Evolutionary conservation across 2,113 vertebrate species (phyloP).

Genomic region (Nothobranchius kuhntae): DNA sequence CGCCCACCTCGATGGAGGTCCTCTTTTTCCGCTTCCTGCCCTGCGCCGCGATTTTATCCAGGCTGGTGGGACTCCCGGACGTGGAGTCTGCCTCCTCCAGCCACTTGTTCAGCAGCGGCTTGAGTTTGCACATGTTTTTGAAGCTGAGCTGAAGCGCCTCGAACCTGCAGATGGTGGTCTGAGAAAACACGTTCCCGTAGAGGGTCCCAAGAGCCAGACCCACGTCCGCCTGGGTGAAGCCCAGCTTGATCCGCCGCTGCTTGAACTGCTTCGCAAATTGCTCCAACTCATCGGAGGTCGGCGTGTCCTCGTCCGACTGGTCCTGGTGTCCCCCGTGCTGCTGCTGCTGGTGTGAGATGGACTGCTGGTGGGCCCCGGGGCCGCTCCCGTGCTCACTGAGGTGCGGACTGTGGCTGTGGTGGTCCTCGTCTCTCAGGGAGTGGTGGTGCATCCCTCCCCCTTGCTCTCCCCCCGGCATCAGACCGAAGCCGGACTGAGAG

Average conservation of each 20-base stretch:
- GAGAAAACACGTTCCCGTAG: conserved; percentile 98
- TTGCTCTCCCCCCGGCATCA: conserved; percentile 84
- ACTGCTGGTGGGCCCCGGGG: conserved; percentile 74
- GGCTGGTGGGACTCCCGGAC: conserved; percentile 96
- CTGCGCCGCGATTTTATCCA: conserved; percentile 99
- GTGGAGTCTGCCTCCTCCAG: conserved; percentile 98
- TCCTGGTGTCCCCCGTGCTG: conserved; percentile 86
- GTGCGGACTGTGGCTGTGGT: conserved; percentile 84
- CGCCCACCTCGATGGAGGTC: conserved; percentile 98
- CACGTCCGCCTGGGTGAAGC: conserved; percentile 97
- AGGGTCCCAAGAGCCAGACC: conserved; percentile 97
- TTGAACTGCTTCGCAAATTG: conserved; percentile 99
- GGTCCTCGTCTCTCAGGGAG: conserved; percentile 87
- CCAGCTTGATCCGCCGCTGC: conserved; percentile 95
- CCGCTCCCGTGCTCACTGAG: conserved; percentile 85
- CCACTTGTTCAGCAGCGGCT: conserved; percentile 99
- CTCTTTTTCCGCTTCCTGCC: conserved; percentile 98
- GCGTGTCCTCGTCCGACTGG: conserved; percentile 97
- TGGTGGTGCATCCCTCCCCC: conserved; percentile 87
- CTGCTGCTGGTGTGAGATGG: conserved; percentile 77
- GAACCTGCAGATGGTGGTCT: conserved; percentile 99
- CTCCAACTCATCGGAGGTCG: conserved; percentile 98
- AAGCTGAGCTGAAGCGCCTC: conserved; percentile 99
- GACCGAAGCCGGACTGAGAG: conserved; percentile 89
- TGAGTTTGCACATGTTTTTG: conserved; percentile 99